Percentiles rank a stretch among this genome's conserved stretches.
Conservation (phyloP, 1,140 invertebrate genomes). For the Sinonovacula constricta region DNA sequence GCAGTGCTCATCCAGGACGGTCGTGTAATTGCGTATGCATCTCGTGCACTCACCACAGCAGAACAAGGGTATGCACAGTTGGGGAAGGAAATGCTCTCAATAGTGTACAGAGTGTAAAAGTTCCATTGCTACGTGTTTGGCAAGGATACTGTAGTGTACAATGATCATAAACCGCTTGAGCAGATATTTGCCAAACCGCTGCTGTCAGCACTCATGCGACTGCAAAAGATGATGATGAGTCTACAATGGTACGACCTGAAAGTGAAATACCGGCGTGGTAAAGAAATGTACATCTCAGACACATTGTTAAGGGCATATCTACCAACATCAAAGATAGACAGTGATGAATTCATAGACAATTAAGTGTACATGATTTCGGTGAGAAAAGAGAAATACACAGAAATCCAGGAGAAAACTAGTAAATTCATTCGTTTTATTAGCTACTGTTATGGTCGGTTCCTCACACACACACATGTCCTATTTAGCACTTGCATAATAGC, state of each 20-base stretch:
- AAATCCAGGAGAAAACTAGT: conserved; percentile 8
- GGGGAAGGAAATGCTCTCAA: conserved; percentile 1
- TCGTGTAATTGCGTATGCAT: neutral
- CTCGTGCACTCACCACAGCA: neutral
- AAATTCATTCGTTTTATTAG: no score
- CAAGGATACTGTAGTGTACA: conserved; percentile 62
- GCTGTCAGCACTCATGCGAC: neutral
- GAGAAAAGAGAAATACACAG: neutral
- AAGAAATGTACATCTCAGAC: conserved; percentile 21
- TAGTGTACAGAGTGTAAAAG: conserved; percentile 69
- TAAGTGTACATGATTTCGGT: neutral
- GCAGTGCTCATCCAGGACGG: neutral
- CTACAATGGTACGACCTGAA: neutral
- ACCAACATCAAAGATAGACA: no score
- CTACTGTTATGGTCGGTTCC: no score
- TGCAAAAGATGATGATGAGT: neutral
- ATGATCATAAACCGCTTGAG: conserved; percentile 74
- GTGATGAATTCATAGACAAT: no score
- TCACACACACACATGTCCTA: no score
- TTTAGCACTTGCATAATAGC: no score
- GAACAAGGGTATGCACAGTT: conserved; percentile 11
- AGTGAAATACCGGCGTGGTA: conserved; percentile 1
- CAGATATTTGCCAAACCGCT: conserved; percentile 13
- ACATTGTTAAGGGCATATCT: no score
- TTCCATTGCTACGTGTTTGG: conserved; percentile 79